These are phyloP conservation scores for Brachionus paranguensis DNA, from an alignment of 1,140 invertebrate genomes.

Conservation along the genomic window DNA sequence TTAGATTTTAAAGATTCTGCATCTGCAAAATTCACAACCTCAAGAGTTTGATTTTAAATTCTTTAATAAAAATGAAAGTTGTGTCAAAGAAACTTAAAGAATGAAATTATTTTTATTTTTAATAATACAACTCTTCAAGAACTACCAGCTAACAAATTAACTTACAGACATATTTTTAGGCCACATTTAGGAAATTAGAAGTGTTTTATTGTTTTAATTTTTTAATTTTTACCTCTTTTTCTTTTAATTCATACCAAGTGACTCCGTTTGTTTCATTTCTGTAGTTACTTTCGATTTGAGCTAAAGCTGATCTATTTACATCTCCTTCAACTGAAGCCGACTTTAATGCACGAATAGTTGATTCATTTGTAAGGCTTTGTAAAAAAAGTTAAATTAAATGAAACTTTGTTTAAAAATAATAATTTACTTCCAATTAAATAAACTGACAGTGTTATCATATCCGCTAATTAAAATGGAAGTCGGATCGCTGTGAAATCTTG, in stretches of 20 bases:
- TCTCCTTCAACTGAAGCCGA: not conserved
- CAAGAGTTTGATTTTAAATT: too few species aligned
- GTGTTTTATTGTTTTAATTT: too few species aligned
- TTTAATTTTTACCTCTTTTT: not conserved
- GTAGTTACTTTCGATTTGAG: not conserved
- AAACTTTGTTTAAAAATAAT: not conserved
- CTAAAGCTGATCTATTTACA: not conserved
- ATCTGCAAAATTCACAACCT: too few species aligned
- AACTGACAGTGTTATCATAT: not conserved
- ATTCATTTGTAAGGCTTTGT: not conserved
- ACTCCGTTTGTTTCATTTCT: not conserved
- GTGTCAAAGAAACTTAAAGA: too few species aligned
- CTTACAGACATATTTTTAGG: too few species aligned
- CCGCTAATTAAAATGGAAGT: not conserved
- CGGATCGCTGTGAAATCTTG: not conserved
- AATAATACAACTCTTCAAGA: too few species aligned
- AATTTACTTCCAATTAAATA: not conserved
- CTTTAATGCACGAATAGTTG: not conserved
- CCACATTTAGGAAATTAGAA: too few species aligned
- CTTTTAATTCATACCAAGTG: conserved; percentile 26
- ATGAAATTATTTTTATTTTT: too few species aligned
- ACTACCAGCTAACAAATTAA: too few species aligned
- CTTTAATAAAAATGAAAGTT: too few species aligned
- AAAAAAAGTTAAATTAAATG: not conserved
- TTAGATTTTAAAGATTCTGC: too few species aligned